Conservation (phyloP, 2,888 invertebrate species). For the Cryptophagus acutangulus region DNA sequence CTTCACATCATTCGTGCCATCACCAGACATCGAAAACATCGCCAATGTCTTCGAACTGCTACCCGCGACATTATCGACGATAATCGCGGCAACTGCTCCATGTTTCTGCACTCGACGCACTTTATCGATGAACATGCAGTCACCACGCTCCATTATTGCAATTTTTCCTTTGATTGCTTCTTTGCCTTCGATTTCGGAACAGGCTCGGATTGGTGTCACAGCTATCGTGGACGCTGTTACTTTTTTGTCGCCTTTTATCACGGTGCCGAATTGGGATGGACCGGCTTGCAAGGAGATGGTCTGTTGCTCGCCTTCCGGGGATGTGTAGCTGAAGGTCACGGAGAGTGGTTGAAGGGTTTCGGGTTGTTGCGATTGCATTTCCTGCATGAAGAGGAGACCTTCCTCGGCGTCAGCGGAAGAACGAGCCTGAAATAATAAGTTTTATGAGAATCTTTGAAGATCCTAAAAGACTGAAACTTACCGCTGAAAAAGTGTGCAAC, state of each 20-base stretch:
- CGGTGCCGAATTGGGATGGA: slow-evolving; percentile 86
- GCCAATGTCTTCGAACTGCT: slow-evolving; percentile 71
- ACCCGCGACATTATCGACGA: slow-evolving; percentile 75
- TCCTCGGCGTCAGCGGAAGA: slow-evolving; percentile 83
- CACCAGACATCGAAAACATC: slow-evolving; percentile 95
- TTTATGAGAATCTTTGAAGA: too few species aligned
- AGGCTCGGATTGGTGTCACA: slow-evolving; percentile 68
- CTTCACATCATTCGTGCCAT: slow-evolving; percentile 77
- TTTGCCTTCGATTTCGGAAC: slow-evolving; percentile 56
- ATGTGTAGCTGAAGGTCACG: slow-evolving; percentile 47
- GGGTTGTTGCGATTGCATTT: slow-evolving; percentile 69
- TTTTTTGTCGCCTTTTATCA: slow-evolving; percentile 61
- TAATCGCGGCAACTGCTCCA: slow-evolving; percentile 80
- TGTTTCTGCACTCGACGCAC: slow-evolving; percentile 75
- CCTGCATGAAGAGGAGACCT: slow-evolving; percentile 92
- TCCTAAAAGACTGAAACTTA: too few species aligned
- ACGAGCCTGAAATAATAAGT: slow-evolving; percentile 73
- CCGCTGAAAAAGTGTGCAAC: slow-evolving; percentile 82
- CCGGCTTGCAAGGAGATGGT: slow-evolving; percentile 63
- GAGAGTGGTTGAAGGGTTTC: slow-evolving; percentile 55
- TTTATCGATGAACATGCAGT: slow-evolving; percentile 95
- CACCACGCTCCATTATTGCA: slow-evolving; percentile 82
- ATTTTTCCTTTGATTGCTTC: slow-evolving; percentile 65
- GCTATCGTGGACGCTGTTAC: slow-evolving; percentile 61
- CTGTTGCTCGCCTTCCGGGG: slow-evolving; percentile 34